Evolutionary conservation across 1,140 invertebrate species (phyloP), one percentile per base, ranked within the genome.

Genomic region (Lysiphlebus fabarum): DNA sequence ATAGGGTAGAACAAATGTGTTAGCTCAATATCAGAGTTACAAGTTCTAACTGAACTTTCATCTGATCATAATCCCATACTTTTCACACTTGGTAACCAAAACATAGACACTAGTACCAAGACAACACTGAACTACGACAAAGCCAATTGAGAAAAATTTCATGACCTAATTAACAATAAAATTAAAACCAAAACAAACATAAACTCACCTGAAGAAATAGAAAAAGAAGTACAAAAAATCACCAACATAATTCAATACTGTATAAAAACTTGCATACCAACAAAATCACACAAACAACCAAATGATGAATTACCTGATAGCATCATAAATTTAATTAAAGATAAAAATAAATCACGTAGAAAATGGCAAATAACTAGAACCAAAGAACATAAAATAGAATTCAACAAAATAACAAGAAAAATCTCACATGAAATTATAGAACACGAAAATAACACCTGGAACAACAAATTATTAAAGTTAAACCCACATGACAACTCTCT

Each of bases 41-140:
- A 51, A 56, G 40, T 56, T 0, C 8, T 62, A 9, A 42, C 61
- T 45, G 62, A 67, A 61, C 56, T 69, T 6, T 61, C 44, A 10
- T 72, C 67, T 1, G 67, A 72, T 50, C 66, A 70, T 34, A 63
- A 62, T 12, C 65, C 68, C 6, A 58, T 70, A 40, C 5, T 61
- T 4, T 59, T 68, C 8, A 49, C n/a, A 7, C 8, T 63, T 9
- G 38, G 26, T 2, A 12, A 11, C 6, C 61, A 61, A 50, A 7
- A 56, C 11, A 63, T 12, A 54, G 45, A 44, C 10, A 42, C 12
- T 37, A 41, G 26, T 44, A 38, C 9, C 36, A 50, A 58, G 44
- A 47, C 6, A 40, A 0, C 43, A 36, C 54, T 56, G 9, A 49
- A 63, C 41, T 65, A 68, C 43, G 49, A 53, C 0, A 55, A 62